Conservation (phyloP, 1,140 invertebrate species). For the Nymphalis io region DNA sequence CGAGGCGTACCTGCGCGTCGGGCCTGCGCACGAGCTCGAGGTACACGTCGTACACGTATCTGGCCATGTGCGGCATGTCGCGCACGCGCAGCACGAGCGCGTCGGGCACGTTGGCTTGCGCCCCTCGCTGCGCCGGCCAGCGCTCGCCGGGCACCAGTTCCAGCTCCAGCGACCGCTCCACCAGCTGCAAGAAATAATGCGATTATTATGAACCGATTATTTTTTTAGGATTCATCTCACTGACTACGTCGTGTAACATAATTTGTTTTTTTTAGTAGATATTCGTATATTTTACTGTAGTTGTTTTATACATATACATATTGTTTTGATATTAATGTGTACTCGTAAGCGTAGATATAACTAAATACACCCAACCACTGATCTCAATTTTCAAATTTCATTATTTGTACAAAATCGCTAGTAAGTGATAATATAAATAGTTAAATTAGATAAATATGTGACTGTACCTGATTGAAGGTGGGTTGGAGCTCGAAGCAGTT, state of each 20-base stretch:
- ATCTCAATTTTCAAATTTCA: too few species aligned
- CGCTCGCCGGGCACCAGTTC: conserved; percentile 89
- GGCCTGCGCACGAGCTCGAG: conserved; percentile 83
- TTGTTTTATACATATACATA: too few species aligned
- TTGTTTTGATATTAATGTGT: too few species aligned
- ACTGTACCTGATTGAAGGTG: conserved; percentile 92
- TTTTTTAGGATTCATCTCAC: too few species aligned
- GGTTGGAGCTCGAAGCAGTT: conserved; percentile 98
- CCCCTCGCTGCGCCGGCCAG: conserved; percentile 86
- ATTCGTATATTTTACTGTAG: too few species aligned
- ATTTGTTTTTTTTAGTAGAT: too few species aligned
- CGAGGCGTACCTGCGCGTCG: conserved; percentile 26
- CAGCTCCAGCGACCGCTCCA: conserved; percentile 87
- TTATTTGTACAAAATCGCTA: too few species aligned
- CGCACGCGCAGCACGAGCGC: conserved; percentile 82
- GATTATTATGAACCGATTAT: not conserved
- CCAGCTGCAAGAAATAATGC: conserved; percentile 64
- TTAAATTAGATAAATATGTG: too few species aligned
- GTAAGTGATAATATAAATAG: too few species aligned
- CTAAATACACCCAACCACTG: too few species aligned
- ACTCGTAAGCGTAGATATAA: too few species aligned
- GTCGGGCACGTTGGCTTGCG: conserved; percentile 54
- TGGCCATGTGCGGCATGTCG: conserved; percentile 96
- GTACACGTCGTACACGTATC: conserved; percentile 96
- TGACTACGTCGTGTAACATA: too few species aligned